Conservation (phyloP, 1,140 invertebrate species). For the Drosophila kurseongensis region DNA sequence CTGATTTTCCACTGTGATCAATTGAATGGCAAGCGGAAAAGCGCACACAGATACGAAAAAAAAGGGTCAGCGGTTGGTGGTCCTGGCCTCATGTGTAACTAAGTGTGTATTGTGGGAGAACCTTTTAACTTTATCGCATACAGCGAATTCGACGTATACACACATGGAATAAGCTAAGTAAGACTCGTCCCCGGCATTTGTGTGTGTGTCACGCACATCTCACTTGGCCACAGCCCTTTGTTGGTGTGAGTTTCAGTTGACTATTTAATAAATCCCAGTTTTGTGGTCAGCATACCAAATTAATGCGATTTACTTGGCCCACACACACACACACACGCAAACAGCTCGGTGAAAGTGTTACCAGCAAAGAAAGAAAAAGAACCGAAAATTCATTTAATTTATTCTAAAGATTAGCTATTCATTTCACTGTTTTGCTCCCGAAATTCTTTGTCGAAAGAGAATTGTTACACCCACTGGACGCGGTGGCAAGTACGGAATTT, state of each 20-base stretch:
- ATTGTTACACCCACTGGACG: conserved; percentile 66
- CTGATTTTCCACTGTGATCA: conserved; percentile 47
- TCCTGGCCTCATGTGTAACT: conserved; percentile 28
- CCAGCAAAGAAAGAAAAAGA: conserved; percentile 28
- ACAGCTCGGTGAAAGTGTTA: conserved; percentile 26
- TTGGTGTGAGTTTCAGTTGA: conserved; percentile 61
- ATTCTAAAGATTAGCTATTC: conserved; percentile 82
- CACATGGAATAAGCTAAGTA: conserved; percentile 27
- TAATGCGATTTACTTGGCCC: conserved; percentile 76
- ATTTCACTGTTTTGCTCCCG: conserved; percentile 54
- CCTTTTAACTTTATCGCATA: conserved; percentile 64
- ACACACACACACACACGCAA: conserved; percentile 9
- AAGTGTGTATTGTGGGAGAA: conserved; percentile 15
- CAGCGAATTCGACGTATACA: conserved; percentile 35
- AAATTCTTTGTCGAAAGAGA: conserved; percentile 35
- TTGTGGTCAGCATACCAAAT: conserved; percentile 82
- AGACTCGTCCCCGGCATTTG: conserved; percentile 53
- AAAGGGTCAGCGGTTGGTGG: conserved; percentile 43
- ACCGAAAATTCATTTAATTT: conserved; percentile 78
- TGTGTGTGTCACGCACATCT: conserved; percentile 74
- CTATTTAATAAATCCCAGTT: conserved; percentile 80
- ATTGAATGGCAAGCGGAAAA: conserved; percentile 65
- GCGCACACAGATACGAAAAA: conserved; percentile 45
- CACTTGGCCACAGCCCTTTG: conserved; percentile 33
- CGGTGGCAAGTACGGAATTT: conserved; percentile 56